A percentile compares a stretch with the other conserved stretches of the same genome.
Conservation (phyloP, 2,888 invertebrate species). For the Hecatera dysodea region DNA sequence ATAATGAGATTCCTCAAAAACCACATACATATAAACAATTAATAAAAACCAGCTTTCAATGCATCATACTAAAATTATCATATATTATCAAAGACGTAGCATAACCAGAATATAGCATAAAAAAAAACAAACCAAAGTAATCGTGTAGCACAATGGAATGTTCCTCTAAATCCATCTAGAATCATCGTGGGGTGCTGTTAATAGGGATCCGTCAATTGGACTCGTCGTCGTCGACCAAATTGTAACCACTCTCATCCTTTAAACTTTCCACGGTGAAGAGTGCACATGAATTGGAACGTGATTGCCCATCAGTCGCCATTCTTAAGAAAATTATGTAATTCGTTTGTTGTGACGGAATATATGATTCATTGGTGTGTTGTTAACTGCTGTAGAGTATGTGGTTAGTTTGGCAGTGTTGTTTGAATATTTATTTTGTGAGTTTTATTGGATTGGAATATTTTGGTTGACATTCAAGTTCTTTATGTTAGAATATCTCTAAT, state of each 20-base stretch:
- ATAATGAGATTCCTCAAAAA: neutral
- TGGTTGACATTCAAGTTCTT: neutral
- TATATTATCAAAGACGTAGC: conserved; percentile 10
- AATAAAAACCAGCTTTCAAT: conserved; percentile 9
- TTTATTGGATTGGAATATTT: neutral
- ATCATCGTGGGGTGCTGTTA: conserved; percentile 62
- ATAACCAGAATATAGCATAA: neutral
- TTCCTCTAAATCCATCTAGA: conserved; percentile 48
- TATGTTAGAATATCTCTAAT: neutral
- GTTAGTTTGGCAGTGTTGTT: neutral
- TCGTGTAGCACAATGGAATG: conserved; percentile 28
- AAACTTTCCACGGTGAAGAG: conserved; percentile 79
- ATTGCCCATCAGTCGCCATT: conserved; percentile 32
- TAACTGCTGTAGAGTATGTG: neutral
- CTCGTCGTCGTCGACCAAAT: conserved; percentile 66
- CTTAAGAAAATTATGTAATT: conserved; percentile 38
- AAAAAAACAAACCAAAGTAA: neutral
- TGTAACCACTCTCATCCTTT: conserved; percentile 77
- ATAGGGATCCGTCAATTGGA: conserved; percentile 71
- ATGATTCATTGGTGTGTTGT: conserved; percentile 20
- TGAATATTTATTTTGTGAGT: neutral
- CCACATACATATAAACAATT: neutral
- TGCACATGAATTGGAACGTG: conserved; percentile 50
- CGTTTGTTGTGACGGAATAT: conserved; percentile 49
- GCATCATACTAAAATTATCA: neutral